A percentile compares a stretch with the other conserved stretches of the same genome.
phyloP scores from a whole-genome alignment of 2,113 vertebrate genomes.

The Chionodraco myersi region DNA sequence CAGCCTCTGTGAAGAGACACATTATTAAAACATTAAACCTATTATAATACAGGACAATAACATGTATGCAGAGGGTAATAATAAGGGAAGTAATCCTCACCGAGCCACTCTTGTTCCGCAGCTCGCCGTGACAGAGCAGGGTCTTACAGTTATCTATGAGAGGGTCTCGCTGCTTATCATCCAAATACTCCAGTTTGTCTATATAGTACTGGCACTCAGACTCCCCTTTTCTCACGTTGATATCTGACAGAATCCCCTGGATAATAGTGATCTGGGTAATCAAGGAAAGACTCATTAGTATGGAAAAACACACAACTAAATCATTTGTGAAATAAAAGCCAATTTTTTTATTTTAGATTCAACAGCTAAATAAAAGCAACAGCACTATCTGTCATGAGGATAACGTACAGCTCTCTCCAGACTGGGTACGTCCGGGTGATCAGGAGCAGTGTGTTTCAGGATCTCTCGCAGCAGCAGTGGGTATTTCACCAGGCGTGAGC shows the following conservation, averaged over 20 bases:
- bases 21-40: not conserved
- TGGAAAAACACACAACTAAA: not conserved
- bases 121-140: conserved; percentile 93
- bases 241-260: conserved; percentile 94
- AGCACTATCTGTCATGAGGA: not conserved
- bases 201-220: conserved; percentile 97
- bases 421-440: conserved; percentile 87
- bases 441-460: conserved; percentile 91
- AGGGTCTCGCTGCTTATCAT: conserved; percentile 93
- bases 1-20: conserved; percentile 86
- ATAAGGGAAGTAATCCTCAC: conserved; percentile 74
- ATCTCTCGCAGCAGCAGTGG: conserved; percentile 95
- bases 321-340: not conserved
- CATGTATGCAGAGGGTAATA: not conserved
- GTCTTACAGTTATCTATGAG: conserved; percentile 91
- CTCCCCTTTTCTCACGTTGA: conserved; percentile 96
- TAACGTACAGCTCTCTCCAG: conserved; percentile 91
- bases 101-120: conserved; percentile 93
- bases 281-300: conserved; percentile 3
- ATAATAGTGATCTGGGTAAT: conserved; percentile 90
- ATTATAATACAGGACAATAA: not conserved
- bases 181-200: conserved; percentile 94
- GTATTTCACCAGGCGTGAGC: conserved; percentile 96
- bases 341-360: not conserved
- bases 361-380: not conserved